phyloP scores from a whole-genome alignment of 2,797 vertebrate genomes.

The Acomys russatus region DNA sequence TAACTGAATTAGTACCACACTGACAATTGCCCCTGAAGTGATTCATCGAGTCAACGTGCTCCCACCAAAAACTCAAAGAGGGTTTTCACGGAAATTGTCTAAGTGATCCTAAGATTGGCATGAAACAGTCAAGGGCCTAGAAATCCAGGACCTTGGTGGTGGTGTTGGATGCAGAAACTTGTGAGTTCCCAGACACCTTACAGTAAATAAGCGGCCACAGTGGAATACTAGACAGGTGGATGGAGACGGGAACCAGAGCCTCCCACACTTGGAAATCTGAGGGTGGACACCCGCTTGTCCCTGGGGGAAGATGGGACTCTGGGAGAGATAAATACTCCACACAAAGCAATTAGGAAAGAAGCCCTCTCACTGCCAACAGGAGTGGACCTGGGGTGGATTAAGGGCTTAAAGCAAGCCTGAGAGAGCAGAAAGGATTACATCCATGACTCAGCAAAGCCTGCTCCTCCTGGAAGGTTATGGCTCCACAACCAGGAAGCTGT shows the following conservation, averaged over 20 bases:
- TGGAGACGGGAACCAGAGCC: neutral
- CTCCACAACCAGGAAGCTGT: neutral
- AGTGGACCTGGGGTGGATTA: conserved; percentile 15
- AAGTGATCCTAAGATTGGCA: neutral
- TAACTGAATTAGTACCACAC: neutral
- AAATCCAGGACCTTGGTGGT: neutral
- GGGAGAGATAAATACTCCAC: neutral
- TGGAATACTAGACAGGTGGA: neutral
- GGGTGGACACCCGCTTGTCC: neutral
- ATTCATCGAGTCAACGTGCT: neutral
- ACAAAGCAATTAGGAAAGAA: neutral
- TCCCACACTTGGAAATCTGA: rapidly evolving
- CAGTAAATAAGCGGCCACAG: neutral
- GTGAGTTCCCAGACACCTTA: neutral
- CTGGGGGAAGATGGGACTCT: neutral
- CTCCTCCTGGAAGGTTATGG: neutral
- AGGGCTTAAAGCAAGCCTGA: conserved; percentile 40
- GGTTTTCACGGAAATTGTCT: neutral
- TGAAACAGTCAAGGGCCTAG: neutral
- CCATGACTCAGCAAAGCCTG: neutral
- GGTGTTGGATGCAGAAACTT: no score
- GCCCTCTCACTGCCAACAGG: neutral
- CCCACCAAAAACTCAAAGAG: neutral
- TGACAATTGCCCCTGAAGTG: neutral
- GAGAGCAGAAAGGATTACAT: conserved; percentile 4